Conservation (phyloP, 2,113 vertebrate species). For the Laticauda colubrina region DNA sequence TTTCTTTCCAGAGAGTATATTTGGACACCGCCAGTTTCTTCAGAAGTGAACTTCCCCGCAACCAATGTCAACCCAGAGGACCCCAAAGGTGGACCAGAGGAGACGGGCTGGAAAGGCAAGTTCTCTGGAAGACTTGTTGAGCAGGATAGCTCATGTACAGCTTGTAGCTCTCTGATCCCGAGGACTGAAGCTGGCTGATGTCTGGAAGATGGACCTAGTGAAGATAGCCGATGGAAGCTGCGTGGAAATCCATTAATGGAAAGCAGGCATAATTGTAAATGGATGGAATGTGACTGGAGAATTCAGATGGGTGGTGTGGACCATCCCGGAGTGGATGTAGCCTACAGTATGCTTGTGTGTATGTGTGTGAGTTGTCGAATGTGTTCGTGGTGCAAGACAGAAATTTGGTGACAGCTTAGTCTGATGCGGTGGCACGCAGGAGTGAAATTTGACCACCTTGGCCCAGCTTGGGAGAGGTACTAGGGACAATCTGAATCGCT, state of each 20-base stretch:
- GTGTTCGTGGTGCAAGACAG: background rate
- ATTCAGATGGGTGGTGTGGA: background rate
- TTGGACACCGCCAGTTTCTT: background rate
- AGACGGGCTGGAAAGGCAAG: background rate
- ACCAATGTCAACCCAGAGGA: background rate
- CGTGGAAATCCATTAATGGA: background rate
- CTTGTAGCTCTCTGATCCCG: background rate
- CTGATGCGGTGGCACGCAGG: too few species aligned
- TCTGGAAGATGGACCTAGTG: background rate
- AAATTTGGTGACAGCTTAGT: too few species aligned
- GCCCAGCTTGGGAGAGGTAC: too few species aligned
- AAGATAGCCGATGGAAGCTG: background rate
- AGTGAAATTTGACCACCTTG: too few species aligned
- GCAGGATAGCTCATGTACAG: background rate
- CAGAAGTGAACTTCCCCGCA: background rate
- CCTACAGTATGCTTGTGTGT: background rate
- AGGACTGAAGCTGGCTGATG: background rate
- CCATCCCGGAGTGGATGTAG: background rate
- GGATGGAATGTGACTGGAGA: background rate
- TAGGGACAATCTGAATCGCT: too few species aligned
- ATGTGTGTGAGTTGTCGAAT: background rate
- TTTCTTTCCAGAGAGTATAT: background rate
- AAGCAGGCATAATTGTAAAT: background rate
- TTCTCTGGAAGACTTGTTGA: background rate
- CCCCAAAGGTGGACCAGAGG: background rate